Base-by-base conservation (phyloP, 1,140 invertebrate species). In the Lordiphosa stackelbergi region DNA sequence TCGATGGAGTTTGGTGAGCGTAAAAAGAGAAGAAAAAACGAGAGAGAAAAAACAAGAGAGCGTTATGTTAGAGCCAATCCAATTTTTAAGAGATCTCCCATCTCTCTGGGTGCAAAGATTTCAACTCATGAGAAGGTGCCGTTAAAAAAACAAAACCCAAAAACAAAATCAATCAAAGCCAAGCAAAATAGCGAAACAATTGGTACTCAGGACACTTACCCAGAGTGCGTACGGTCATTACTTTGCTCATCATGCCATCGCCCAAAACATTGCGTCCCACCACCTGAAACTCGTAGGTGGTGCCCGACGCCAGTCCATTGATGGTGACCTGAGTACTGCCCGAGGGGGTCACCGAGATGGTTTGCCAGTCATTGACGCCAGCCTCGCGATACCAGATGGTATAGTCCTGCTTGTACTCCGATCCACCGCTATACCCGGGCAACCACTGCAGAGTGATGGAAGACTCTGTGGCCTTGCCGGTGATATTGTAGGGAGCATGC, bases 211-310 rank as follows among this genome's bases (percentile, higher is more conserved):
- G 47, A 45, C 22, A 88, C 90, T 92, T 92, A 98, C 97, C 96
- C 85, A 96, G 91, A 35, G 97, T 99, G 87, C 92, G 92, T 53
- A 97, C 94, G 22, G 93, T 94, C 74, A 98, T 94, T 36, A 95
- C 92, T 88, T 97, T 95, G 89, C 96, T 98, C 90, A 95, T 94
- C 93, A 97, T 95, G 52, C 97, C 97, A 85, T 98, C 96, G 41
- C 97, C 97, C 28, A 97, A 91, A 3, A 93, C 92, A 88, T 98
- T 99, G 83, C 96, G 95, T 31, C 97, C 96, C 65, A 98, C 92
- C 41, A 99, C 96, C 90, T 97, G 95, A 89, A 99, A 98, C 88
- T 99, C 96, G 89, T 99, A 98, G 19, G 93, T 93, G 5, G 95
- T 97, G 48, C 95, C 95, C 3, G 96, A 95, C 64, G 93, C 92